Conservation (phyloP, 1,140 invertebrate species). For the Aethina tumida region DNA sequence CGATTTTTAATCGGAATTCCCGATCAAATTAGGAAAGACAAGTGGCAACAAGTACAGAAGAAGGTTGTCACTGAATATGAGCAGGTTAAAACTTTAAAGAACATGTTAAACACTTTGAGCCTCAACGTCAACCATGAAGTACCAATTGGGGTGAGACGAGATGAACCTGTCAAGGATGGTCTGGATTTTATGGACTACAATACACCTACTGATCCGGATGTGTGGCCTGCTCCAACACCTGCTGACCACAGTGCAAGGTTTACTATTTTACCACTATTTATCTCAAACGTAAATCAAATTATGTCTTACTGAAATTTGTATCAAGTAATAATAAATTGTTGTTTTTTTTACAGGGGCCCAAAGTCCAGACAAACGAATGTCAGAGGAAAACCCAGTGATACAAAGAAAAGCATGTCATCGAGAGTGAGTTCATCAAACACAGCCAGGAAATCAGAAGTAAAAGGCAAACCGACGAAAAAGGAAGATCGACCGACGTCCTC, state of each 20-base stretch:
- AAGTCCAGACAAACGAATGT: constrained; percentile 23
- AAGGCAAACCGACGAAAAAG: constrained; percentile 24
- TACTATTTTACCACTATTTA: constrained; percentile 2
- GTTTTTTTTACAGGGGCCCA: constrained; percentile 19
- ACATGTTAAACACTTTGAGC: constrained; percentile 43
- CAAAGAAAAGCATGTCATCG: constrained; percentile 20
- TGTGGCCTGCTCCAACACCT: constrained; percentile 83
- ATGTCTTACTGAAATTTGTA: background rate
- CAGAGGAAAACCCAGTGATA: constrained; percentile 26
- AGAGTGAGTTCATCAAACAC: constrained; percentile 25
- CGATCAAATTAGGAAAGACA: constrained; percentile 67
- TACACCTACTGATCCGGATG: constrained; percentile 77
- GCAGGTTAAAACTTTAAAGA: constrained; percentile 73
- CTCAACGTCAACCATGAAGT: constrained; percentile 28
- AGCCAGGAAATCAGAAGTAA: constrained; percentile 21
- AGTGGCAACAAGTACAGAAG: constrained; percentile 81
- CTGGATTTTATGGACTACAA: constrained; percentile 12
- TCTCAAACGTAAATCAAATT: background rate
- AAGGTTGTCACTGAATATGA: constrained; percentile 86
- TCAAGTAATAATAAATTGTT: background rate
- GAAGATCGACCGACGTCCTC: constrained; percentile 34
- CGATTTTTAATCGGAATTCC: constrained; percentile 69
- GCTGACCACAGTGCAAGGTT: constrained; percentile 51
- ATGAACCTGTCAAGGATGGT: constrained; percentile 26
- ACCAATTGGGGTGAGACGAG: constrained; percentile 28